Conservation (phyloP, 1,140 invertebrate species). For the Drosophila mojavensis region DNA sequence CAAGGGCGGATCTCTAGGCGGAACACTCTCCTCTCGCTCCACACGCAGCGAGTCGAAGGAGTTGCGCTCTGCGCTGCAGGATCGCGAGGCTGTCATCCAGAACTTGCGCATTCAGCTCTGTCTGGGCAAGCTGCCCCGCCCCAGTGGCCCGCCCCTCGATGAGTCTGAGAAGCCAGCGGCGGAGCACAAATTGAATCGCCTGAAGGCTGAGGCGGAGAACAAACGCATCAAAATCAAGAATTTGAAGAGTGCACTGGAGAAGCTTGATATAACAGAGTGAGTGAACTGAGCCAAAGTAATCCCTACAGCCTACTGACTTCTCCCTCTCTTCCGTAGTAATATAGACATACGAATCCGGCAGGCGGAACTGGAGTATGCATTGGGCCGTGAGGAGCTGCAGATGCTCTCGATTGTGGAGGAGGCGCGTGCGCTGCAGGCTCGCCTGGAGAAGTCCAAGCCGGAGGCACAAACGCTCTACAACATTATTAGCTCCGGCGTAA, state of each 20-base stretch:
- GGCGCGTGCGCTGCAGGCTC: conserved; percentile 90
- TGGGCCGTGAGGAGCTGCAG: conserved; percentile 94
- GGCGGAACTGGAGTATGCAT: conserved; percentile 94
- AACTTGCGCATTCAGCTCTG: conserved; percentile 86
- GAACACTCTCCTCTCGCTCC: conserved; percentile 74
- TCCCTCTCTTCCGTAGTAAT: conserved; percentile 87
- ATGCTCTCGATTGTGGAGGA: conserved; percentile 93
- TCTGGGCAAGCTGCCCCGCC: conserved; percentile 79
- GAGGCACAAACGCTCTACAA: conserved; percentile 77
- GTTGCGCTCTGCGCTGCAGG: conserved; percentile 88
- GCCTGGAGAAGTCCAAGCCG: conserved; percentile 87
- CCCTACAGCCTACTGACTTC: not conserved
- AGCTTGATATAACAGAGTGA: conserved; percentile 91
- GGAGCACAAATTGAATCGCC: conserved; percentile 87
- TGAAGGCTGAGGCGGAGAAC: conserved; percentile 89
- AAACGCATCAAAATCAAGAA: conserved; percentile 91
- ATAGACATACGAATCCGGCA: conserved; percentile 95
- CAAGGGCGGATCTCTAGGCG: conserved; percentile 84
- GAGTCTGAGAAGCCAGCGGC: conserved; percentile 84
- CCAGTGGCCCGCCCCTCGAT: conserved; percentile 82
- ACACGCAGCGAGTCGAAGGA: conserved; percentile 87
- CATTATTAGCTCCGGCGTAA: conserved; percentile 82
- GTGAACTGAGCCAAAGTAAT: conserved; percentile 37
- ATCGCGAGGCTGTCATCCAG: conserved; percentile 93
- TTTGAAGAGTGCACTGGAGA: conserved; percentile 89